These are phyloP conservation scores for Ichneumoninae sp. DNA, from an alignment of 2,888 invertebrate species.

Conservation along the genomic window DNA sequence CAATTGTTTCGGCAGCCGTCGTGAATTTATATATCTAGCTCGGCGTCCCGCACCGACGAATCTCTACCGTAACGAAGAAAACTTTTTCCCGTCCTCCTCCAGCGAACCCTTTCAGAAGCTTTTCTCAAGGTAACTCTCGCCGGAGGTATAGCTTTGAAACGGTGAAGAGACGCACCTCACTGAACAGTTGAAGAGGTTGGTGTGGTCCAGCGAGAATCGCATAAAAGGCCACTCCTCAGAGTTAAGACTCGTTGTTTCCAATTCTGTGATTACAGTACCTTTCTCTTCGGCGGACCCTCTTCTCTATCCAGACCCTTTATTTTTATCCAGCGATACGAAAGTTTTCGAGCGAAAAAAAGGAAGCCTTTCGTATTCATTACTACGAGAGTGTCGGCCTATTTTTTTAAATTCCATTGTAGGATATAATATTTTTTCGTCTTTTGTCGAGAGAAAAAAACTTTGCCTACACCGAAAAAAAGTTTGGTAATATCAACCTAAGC, in stretches of 20 bases:
- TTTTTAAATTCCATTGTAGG: neutral
- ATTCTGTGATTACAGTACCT: slow-evolving; percentile 58
- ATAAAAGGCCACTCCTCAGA: slow-evolving; percentile 37
- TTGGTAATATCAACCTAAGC: too few species aligned
- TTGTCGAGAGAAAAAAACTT: neutral
- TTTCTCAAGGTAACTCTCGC: slow-evolving; percentile 42
- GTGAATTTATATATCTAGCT: slow-evolving; percentile 48
- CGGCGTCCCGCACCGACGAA: slow-evolving; percentile 36
- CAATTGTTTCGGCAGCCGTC: slow-evolving; percentile 26
- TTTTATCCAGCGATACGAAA: slow-evolving; percentile 45
- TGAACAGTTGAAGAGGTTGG: slow-evolving; percentile 50
- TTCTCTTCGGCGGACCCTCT: slow-evolving; percentile 27
- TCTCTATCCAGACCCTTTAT: slow-evolving; percentile 42
- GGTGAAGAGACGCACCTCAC: slow-evolving; percentile 48
- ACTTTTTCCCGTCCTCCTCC: slow-evolving; percentile 46
- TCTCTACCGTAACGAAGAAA: slow-evolving; percentile 54
- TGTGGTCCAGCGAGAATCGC: slow-evolving; percentile 51
- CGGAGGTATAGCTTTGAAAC: slow-evolving; percentile 33
- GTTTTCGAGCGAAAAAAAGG: slow-evolving; percentile 23
- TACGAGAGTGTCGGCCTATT: slow-evolving; percentile 6
- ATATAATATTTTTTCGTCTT: neutral
- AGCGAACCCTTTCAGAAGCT: slow-evolving; percentile 49
- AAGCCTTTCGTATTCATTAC: slow-evolving; percentile 45
- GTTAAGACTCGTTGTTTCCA: slow-evolving; percentile 58
- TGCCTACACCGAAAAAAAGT: too few species aligned